These are phyloP conservation scores for Ellobius talpinus DNA, from an alignment of 2,113 vertebrate species.

Conservation along the genomic window DNA sequence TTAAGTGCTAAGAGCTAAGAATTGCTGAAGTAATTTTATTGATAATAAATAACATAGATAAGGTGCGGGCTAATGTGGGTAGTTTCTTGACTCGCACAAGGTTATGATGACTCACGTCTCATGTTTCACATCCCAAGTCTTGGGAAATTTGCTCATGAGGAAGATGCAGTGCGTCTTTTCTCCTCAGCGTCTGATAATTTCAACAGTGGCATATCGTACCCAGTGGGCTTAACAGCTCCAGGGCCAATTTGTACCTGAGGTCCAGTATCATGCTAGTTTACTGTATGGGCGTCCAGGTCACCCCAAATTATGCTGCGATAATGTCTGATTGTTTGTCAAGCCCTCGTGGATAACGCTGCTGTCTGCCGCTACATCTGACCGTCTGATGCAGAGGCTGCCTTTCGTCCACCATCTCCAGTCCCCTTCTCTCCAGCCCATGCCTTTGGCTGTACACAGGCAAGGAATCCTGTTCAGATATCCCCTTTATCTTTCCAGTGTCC, in stretches of 20 bases:
- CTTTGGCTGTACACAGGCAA: not conserved
- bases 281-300: not conserved
- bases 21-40: not conserved
- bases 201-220: not conserved
- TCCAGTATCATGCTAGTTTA: not conserved
- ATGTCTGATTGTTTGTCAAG: conserved; percentile 22
- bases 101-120: not conserved
- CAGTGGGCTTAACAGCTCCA: not conserved
- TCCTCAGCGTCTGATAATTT: not conserved
- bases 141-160: not conserved
- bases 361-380: not conserved
- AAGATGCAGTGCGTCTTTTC: not conserved
- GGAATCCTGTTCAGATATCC: not conserved
- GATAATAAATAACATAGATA: not conserved
- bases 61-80: not conserved
- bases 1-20: not conserved
- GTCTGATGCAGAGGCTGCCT: not conserved
- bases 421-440: not conserved
- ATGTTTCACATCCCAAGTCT: conserved; percentile 4
- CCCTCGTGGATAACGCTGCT: not conserved
- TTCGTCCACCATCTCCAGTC: not conserved
- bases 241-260: not conserved
- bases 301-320: not conserved
- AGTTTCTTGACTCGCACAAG: not conserved
- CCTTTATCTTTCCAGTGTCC: not conserved